A percentile compares a stretch with the other conserved stretches of the same genome.
Evolutionary conservation across 2,113 vertebrate genomes (phyloP).

Genomic region (Tringa solitaria): DNA sequence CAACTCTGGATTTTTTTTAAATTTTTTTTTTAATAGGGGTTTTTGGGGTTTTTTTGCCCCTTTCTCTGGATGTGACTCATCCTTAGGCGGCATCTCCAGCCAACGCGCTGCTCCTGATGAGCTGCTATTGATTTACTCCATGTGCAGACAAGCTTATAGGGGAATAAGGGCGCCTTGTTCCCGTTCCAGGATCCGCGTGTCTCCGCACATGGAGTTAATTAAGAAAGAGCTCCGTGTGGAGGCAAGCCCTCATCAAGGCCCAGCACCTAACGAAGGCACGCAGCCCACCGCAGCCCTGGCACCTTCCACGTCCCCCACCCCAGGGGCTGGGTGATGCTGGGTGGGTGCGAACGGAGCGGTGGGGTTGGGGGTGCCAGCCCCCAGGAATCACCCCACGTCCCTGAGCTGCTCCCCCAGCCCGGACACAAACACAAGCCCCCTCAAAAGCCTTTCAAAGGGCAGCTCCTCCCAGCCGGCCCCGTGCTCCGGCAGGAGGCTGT

Average conservation of each 20-base stretch:
- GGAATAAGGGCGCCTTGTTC: conserved; percentile 44
- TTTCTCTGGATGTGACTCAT: neutral
- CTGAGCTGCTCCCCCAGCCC: neutral
- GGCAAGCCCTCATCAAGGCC: neutral
- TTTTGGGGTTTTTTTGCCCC: neutral
- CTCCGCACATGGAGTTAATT: neutral
- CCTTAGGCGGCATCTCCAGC: neutral
- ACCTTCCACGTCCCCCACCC: neutral
- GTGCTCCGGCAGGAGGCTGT: neutral
- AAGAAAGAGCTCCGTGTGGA: neutral
- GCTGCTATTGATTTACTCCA: conserved; percentile 41
- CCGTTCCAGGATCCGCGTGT: neutral
- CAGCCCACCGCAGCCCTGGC: neutral
- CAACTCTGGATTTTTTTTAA: neutral
- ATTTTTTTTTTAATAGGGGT: neutral
- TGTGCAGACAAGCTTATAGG: neutral
- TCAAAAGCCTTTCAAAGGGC: neutral
- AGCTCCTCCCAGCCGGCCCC: neutral
- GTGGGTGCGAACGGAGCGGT: neutral
- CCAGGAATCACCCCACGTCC: neutral
- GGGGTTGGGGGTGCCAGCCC: neutral
- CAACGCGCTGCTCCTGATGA: neutral
- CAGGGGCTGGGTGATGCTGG: neutral
- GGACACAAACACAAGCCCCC: neutral
- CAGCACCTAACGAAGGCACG: neutral